phyloP scores from a whole-genome alignment of 2,888 invertebrate species.

The Eulithis prunata region DNA sequence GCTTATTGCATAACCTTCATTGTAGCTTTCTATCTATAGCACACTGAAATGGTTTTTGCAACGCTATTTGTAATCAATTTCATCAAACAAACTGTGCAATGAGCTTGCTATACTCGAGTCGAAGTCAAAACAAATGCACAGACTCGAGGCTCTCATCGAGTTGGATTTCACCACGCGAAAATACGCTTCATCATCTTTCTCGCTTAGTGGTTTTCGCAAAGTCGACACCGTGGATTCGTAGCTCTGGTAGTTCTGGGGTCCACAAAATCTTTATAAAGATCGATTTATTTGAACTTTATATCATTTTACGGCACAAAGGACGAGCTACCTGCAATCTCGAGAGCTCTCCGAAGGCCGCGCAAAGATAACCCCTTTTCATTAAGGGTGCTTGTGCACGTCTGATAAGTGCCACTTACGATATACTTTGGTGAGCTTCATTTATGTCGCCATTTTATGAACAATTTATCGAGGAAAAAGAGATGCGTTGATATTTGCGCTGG shows the following conservation, averaged over 20 bases:
- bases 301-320: slow-evolving; percentile 36
- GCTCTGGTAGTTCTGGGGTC: too few species aligned
- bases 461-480: slow-evolving; percentile 30
- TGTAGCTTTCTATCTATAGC: background rate
- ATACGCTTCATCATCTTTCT: too few species aligned
- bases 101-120: too few species aligned
- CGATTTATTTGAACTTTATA: slow-evolving; percentile 24
- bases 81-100: too few species aligned
- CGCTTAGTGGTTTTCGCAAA: too few species aligned
- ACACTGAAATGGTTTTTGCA: background rate
- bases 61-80: too few species aligned
- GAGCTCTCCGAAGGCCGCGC: slow-evolving; percentile 43
- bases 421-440: slow-evolving; percentile 45
- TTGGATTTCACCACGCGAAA: too few species aligned
- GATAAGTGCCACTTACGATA: slow-evolving; percentile 47
- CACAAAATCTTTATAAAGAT: background rate
- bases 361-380: slow-evolving; percentile 64
- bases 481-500: background rate
- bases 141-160: too few species aligned
- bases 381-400: slow-evolving; percentile 51
- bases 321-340: slow-evolving; percentile 50
- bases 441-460: slow-evolving; percentile 44
- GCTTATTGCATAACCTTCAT: background rate
- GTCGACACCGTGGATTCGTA: too few species aligned
- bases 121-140: too few species aligned